These are phyloP conservation scores for Eupeodes corollae DNA, from an alignment of 1,140 invertebrate species.

Conservation along the genomic window DNA sequence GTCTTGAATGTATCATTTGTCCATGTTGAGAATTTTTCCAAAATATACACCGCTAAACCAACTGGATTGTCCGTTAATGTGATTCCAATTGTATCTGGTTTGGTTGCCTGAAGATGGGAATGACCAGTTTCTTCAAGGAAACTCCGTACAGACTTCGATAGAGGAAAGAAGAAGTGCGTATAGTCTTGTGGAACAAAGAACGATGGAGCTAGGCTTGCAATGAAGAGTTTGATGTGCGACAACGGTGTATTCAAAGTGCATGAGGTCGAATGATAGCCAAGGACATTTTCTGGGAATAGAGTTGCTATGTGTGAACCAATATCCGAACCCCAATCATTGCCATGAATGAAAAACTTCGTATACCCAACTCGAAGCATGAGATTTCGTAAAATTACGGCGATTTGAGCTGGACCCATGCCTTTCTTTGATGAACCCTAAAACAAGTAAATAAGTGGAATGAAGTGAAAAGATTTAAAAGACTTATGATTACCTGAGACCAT, in stretches of 20 bases:
- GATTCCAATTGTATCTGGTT: constrained; percentile 75
- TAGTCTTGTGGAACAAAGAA: constrained; percentile 46
- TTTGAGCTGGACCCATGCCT: constrained; percentile 50
- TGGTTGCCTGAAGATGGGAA: constrained; percentile 73
- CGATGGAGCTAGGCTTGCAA: constrained; percentile 44
- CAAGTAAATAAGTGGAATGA: not conserved
- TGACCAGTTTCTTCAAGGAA: constrained; percentile 67
- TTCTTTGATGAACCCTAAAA: constrained; percentile 42
- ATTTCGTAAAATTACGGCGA: constrained; percentile 63
- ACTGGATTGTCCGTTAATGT: constrained; percentile 54
- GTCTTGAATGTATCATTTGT: constrained; percentile 50
- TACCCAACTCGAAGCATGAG: constrained; percentile 71
- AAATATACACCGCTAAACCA: constrained; percentile 67
- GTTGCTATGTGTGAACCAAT: constrained; percentile 51
- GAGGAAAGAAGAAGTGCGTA: constrained; percentile 50
- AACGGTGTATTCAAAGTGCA: constrained; percentile 32
- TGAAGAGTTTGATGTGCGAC: constrained; percentile 14
- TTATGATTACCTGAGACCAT: constrained; percentile 40
- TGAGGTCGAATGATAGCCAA: constrained; percentile 51
- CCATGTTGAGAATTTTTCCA: constrained; percentile 76
- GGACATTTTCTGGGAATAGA: constrained; percentile 58
- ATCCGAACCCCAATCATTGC: constrained; percentile 69
- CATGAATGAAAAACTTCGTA: constrained; percentile 66
- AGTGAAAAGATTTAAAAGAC: not conserved
- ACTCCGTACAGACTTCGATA: constrained; percentile 39